phyloP scores from a whole-genome alignment of 35 echinoderm and acorn worm species.

The Amphiura filiformis region DNA sequence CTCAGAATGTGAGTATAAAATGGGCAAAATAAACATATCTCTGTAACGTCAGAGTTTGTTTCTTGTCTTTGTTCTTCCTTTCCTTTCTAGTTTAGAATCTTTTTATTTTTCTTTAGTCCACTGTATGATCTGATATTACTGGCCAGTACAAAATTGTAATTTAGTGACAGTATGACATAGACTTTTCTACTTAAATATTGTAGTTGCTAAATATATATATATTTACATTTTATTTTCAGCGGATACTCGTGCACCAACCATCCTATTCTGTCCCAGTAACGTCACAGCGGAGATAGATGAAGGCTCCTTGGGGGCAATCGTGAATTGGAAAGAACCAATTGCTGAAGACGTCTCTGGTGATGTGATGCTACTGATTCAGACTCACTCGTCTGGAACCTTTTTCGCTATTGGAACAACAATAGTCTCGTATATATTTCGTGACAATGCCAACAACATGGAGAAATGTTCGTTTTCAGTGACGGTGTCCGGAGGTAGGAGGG shows the following conservation, averaged over 20 bases:
- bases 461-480: conserved; percentile 31
- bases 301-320: conserved; percentile 13
- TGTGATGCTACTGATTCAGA: neutral
- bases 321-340: conserved; percentile 39
- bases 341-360: conserved; percentile 52
- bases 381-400: neutral
- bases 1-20: too few relatives aligned
- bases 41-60: too few relatives aligned
- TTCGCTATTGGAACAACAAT: conserved; percentile 27
- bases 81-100: neutral
- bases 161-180: neutral
- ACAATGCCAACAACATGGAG: neutral
- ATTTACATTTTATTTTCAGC: neutral
- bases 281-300: conserved; percentile 19
- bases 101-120: neutral
- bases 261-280: neutral
- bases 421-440: conserved; percentile 3
- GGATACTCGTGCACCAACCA: neutral
- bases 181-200: neutral
- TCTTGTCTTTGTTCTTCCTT: neutral
- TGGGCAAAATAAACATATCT: too few relatives aligned
- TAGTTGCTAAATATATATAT: neutral
- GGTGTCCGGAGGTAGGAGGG: conserved; percentile 20
- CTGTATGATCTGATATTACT: neutral
- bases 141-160: neutral